A percentile compares a stretch with the other conserved stretches of the same genome.
phyloP scores from a whole-genome alignment of 2,888 invertebrate species.

The Branchipolynoe longqiensis region DNA sequence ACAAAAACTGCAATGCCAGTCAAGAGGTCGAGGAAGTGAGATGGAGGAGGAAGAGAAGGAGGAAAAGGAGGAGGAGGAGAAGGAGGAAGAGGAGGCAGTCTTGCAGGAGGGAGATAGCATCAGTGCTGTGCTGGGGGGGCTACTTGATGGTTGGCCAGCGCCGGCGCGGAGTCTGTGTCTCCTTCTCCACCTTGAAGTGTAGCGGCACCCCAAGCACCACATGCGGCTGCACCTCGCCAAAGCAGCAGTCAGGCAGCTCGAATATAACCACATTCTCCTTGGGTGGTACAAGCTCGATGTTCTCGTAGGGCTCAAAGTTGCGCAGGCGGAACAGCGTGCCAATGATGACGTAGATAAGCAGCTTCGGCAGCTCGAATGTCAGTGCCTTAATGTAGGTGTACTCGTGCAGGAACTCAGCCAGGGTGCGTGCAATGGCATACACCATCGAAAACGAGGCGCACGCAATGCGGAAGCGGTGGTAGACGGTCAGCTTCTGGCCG shows the following conservation, averaged over 20 bases:
- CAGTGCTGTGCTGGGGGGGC: too few species aligned
- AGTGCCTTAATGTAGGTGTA: slow-evolving; percentile 65
- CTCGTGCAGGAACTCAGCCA: slow-evolving; percentile 65
- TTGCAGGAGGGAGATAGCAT: too few species aligned
- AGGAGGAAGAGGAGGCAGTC: too few species aligned
- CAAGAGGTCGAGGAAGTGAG: too few species aligned
- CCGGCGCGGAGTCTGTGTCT: slow-evolving; percentile 63
- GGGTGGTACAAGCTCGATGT: slow-evolving; percentile 64
- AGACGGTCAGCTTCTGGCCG: slow-evolving; percentile 61
- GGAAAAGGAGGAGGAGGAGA: too few species aligned
- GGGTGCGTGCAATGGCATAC: slow-evolving; percentile 64
- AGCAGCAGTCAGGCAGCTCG: slow-evolving; percentile 65
- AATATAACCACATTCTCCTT: slow-evolving; percentile 64
- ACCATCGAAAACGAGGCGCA: slow-evolving; percentile 62
- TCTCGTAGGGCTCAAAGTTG: slow-evolving; percentile 65
- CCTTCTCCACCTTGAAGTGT: slow-evolving; percentile 65
- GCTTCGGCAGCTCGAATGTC: slow-evolving; percentile 62
- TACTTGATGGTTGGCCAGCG: slow-evolving; percentile 55
- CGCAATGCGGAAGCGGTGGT: slow-evolving; percentile 61
- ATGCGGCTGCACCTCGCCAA: slow-evolving; percentile 62
- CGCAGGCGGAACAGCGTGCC: slow-evolving; percentile 65
- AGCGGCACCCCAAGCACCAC: slow-evolving; percentile 63
- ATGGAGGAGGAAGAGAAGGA: too few species aligned
- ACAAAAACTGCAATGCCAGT: too few species aligned
- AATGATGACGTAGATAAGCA: slow-evolving; percentile 62